Conservation (phyloP, 1,140 invertebrate genomes). For the Eurosta solidaginis region DNA sequence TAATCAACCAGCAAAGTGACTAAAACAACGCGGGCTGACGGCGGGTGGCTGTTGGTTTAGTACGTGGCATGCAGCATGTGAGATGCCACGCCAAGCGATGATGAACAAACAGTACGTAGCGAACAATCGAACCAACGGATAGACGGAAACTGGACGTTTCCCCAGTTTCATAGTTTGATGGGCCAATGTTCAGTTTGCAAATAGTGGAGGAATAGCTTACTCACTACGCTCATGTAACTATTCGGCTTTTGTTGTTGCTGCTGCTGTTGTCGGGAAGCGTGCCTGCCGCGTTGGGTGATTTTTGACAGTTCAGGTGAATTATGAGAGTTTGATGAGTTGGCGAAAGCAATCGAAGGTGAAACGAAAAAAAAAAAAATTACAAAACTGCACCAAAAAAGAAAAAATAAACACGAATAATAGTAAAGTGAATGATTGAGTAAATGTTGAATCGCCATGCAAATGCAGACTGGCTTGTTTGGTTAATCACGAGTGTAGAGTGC, state of each 20-base stretch:
- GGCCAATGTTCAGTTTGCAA: background rate
- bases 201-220: background rate
- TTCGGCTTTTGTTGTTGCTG: background rate
- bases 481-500: background rate
- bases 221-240: background rate
- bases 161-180: conserved; percentile 17
- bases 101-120: background rate
- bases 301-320: conserved; percentile 57
- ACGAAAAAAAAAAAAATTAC: conserved; percentile 33
- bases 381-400: background rate
- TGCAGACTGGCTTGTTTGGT: background rate
- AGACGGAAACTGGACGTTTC: background rate
- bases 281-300: conserved; percentile 40
- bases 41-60: background rate
- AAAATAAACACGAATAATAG: background rate
- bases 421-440: conserved; percentile 4
- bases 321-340: conserved; percentile 58
- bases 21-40: background rate
- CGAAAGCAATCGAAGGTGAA: conserved; percentile 39
- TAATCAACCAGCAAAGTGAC: background rate
- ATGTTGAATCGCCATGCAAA: background rate
- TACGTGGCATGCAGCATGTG: background rate
- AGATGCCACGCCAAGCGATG: background rate
- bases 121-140: background rate
- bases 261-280: background rate